Base-by-base conservation (phyloP, 1,140 invertebrate genomes). In the Conus ventricosus region DNA sequence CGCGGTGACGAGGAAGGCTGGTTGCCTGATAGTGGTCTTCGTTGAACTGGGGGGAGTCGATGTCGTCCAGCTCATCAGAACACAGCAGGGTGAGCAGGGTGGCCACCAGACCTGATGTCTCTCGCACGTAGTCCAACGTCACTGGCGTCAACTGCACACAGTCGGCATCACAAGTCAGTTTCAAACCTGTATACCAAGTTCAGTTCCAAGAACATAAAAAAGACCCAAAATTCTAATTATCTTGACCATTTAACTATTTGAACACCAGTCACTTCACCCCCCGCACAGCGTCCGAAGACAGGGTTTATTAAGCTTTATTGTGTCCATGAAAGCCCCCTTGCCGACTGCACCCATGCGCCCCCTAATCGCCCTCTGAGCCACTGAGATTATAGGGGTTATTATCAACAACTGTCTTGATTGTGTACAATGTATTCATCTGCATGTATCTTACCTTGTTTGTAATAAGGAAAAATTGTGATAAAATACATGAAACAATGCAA, bases 61-160 rank as follows among this genome's bases (percentile, higher is more conserved):
- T 89, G 60, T 92, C 92, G 89, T 94, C 94, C 75, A 95, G 89
- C 55, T 94, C 92, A 88, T 94, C 94, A 17, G 92, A 89, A 87
- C 94, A 94, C 10, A 94, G 92, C 17, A 95, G 85, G 88, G 93
- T 94, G 53, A 94, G 92, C 57, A 95, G 88, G 0, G 94, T 94
- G 5, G 94, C 94, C 80, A 94, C 92, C 17, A 95, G 90, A 13
- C 91, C 90, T 23, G 93, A 93, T 53, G 93, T 92, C 11, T 90
- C 91, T 82, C 94, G 93, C 20, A 95, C 90, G 84, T 95, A 95
- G 81, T 95, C 93, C 90, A 94, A 82, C 0, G 94, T 94, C 5
- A 91, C 89, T 4, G 93, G 93, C 20, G 93, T 94, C 23, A 94
- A 88, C 51, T 91, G 90, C 71, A 55, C 78, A 80, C 78, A 27